phyloP scores from a whole-genome alignment of 2,888 invertebrate genomes.

The Camptogramma bilineatum region DNA sequence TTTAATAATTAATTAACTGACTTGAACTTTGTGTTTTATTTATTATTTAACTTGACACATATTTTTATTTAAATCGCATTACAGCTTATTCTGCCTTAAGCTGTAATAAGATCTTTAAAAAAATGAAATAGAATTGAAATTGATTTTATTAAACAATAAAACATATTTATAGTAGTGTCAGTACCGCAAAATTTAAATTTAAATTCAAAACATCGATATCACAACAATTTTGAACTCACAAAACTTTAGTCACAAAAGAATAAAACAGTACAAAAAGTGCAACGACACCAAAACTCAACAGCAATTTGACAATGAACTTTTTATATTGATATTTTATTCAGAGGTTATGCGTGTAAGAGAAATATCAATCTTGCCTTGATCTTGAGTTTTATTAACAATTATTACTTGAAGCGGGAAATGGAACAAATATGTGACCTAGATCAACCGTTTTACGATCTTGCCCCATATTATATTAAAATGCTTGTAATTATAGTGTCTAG shows the following conservation, averaged over 20 bases:
- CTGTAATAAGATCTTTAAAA: too few relatives aligned
- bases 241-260: neutral
- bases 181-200: too few relatives aligned
- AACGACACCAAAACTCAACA: neutral
- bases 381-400: constrained; percentile 28
- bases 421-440: constrained; percentile 21
- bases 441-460: constrained; percentile 11
- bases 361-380: constrained; percentile 21
- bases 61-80: too few relatives aligned
- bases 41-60: too few relatives aligned
- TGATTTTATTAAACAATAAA: too few relatives aligned
- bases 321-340: constrained; percentile 4
- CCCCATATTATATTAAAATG: neutral
- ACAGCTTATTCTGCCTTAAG: too few relatives aligned
- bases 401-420: constrained; percentile 21
- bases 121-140: too few relatives aligned
- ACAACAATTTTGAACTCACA: too few relatives aligned
- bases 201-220: neutral
- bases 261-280: neutral
- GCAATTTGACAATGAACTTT: constrained; percentile 5
- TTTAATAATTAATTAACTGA: too few relatives aligned
- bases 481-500: constrained; percentile 5
- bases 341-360: constrained; percentile 8
- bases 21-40: too few relatives aligned
- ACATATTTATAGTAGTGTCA: too few relatives aligned